Evolutionary conservation across 2,113 vertebrate genomes (phyloP), one percentile per base, ranked within the genome.

Genomic region (Paradoxurus hermaphroditus): DNA sequence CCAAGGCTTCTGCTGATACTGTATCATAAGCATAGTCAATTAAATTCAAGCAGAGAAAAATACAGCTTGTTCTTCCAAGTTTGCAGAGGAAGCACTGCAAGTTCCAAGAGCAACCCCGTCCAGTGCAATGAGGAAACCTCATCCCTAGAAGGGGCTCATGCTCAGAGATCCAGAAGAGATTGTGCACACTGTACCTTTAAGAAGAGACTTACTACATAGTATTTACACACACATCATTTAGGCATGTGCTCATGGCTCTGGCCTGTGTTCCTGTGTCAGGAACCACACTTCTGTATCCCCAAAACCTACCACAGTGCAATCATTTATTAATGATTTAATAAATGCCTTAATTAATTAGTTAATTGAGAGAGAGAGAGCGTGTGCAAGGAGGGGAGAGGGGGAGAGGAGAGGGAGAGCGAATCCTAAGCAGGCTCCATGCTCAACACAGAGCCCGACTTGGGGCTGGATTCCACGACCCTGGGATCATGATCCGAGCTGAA

Each of bases 21-120:
- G 56, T 44, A 56, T 90, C 36, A 18, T 63, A 89, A 68, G 68
- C 23, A 90, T 2, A 87, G 75, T 79, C n/a, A 25, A 39, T 83
- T 91, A 92, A 87, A 63, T 39, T 15, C 36, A 95, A 53, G 73
- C 44, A 89, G 53, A 91, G 82, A 49, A 89, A 67, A 77, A 46
- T 4, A 56, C 3, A 73, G 44, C 46, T 86, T 63, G 75, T 29
- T 46, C 67, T 95, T 94, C 53, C 34, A 86, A 89, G 41, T 51
- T 75, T 78, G 19, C 7, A 49, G 23, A 96, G 63, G 31, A 67
- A 72, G 16, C 39, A 36, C 1, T 70, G 77, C 15, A 29, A 70
- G 11, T 27, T 78, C 46, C 70, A 70, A 87, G 29, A 75, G 41
- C 56, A 82, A 39, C 15, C 82, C 31, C 5, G 1, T 12, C 44